phyloP scores from a whole-genome alignment of 1,140 invertebrate genomes.

The Tetramorium parvispinum region DNA sequence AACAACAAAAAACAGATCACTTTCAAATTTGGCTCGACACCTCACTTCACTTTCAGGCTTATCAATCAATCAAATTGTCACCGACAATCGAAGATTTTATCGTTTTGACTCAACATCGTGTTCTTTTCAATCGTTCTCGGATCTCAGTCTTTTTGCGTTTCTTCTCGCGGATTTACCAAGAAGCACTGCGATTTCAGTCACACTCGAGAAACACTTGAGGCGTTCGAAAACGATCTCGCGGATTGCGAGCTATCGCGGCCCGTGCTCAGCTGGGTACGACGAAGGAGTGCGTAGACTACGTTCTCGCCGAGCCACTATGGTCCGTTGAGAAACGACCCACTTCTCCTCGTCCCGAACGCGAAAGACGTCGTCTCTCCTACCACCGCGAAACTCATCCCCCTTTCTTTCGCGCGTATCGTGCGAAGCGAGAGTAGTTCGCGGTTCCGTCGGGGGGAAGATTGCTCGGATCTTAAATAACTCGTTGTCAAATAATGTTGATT shows the following conservation, averaged over 20 bases:
- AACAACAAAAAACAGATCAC: slow-evolving; percentile 21
- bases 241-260: slow-evolving; percentile 47
- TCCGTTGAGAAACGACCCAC: slow-evolving; percentile 84
- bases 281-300: slow-evolving; percentile 80
- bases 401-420: slow-evolving; percentile 49
- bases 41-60: slow-evolving; percentile 61
- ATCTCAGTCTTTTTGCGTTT: not conserved
- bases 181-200: not conserved
- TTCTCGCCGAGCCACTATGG: slow-evolving; percentile 81
- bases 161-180: not conserved
- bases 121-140: not conserved
- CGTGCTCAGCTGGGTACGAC: slow-evolving; percentile 76
- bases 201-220: slow-evolving; percentile 13
- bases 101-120: not conserved
- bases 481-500: slow-evolving; percentile 36
- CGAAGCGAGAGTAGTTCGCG: slow-evolving; percentile 57
- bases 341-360: slow-evolving; percentile 75
- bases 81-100: not conserved
- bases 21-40: slow-evolving; percentile 50
- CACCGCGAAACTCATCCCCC: slow-evolving; percentile 71
- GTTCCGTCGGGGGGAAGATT: not conserved
- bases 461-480: slow-evolving; percentile 1
- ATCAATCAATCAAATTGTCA: not conserved
- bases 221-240: slow-evolving; percentile 51
- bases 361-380: slow-evolving; percentile 76